These are phyloP conservation scores for Lepus timidus DNA, from an alignment of 2,113 vertebrate genomes.

Conservation along the genomic window DNA sequence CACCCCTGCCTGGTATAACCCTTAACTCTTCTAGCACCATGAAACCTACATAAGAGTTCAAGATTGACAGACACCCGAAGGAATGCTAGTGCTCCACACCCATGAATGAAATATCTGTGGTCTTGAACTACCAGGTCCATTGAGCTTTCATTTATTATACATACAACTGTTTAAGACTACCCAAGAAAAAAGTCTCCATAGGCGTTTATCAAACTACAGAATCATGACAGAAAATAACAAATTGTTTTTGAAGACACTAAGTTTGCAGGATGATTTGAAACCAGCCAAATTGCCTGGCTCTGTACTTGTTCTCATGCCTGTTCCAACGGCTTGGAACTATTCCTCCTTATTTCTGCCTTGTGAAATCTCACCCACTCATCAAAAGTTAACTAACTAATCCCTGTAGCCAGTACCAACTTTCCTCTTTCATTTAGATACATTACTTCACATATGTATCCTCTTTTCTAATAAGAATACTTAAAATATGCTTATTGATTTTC, in stretches of 20 bases:
- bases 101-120: neutral
- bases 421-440: neutral
- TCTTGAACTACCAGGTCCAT: neutral
- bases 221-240: neutral
- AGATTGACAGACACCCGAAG: neutral
- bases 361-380: neutral
- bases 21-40: neutral
- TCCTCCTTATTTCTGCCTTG: neutral
- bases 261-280: neutral
- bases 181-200: neutral
- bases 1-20: neutral
- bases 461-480: neutral
- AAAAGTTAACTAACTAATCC: slow-evolving; percentile 6
- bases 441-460: neutral
- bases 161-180: neutral
- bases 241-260: slow-evolving; percentile 13
- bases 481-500: neutral
- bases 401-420: neutral
- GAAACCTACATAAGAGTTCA: neutral
- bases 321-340: neutral
- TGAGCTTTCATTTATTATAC: neutral
- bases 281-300: neutral
- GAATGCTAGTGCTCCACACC: neutral
- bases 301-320: neutral
- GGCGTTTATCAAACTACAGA: neutral